Percentiles rank a stretch among this genome's conserved stretches.
These are phyloP conservation scores for Pomatorhinus ruficollis DNA, from an alignment of 2,113 vertebrate genomes.

Conservation along the genomic window DNA sequence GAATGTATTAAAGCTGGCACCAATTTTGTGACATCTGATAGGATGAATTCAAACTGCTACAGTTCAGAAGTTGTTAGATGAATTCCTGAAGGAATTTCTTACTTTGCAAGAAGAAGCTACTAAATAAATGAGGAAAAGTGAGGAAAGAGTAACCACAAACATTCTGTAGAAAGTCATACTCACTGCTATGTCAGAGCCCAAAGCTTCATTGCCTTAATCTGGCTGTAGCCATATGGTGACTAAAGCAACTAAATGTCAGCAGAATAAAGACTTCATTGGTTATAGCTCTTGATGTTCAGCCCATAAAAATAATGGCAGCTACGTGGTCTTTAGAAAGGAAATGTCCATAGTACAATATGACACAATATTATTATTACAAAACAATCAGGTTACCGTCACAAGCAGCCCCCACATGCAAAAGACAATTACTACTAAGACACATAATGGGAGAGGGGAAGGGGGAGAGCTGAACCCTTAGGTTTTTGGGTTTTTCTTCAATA, in stretches of 20 bases:
- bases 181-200: not conserved
- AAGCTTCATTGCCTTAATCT: not conserved
- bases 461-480: not conserved
- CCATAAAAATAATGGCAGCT: not conserved
- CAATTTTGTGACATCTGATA: not conserved
- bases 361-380: not conserved
- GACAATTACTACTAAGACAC: not conserved
- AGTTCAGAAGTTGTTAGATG: not conserved
- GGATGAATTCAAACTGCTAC: not conserved
- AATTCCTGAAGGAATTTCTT: not conserved
- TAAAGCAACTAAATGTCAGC: not conserved
- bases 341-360: not conserved
- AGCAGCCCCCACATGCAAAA: not conserved
- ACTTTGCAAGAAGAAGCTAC: not conserved
- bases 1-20: not conserved
- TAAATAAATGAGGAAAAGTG: not conserved
- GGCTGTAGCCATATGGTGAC: not conserved
- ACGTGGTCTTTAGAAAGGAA: not conserved
- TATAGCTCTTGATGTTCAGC: not conserved
- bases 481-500: not conserved
- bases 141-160: not conserved
- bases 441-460: accelerated
- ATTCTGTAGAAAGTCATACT: not conserved
- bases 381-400: not conserved
- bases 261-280: not conserved